A percentile compares a stretch with the other conserved stretches of the same genome.
Conservation (phyloP, 2,113 vertebrate genomes). For the Cottus gobio region DNA sequence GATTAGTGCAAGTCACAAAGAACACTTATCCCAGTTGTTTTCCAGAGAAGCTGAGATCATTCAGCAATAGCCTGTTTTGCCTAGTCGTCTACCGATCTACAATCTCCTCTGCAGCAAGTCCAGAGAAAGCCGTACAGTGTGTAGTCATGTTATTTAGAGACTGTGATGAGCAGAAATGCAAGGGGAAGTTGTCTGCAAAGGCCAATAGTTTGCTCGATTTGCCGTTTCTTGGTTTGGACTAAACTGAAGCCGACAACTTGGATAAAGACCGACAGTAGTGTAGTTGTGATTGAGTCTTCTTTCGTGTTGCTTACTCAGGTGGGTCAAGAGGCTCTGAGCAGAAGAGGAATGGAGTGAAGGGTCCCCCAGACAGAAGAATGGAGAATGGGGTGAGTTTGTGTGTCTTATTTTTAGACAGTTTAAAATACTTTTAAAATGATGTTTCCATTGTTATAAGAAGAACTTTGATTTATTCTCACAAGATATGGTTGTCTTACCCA, state of each 20-base stretch:
- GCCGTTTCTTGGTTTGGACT: slow-evolving; percentile 7
- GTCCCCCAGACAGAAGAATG: slow-evolving; percentile 86
- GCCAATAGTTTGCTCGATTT: slow-evolving; percentile 8
- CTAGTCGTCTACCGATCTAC: slow-evolving; percentile 9
- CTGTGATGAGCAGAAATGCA: slow-evolving; percentile 7
- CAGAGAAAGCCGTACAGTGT: slow-evolving; percentile 11
- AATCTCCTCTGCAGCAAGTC: slow-evolving; percentile 1
- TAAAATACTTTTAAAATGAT: neutral
- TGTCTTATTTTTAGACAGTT: neutral
- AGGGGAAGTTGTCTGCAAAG: slow-evolving; percentile 18
- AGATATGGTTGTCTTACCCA: neutral
- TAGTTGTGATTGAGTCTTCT: slow-evolving; percentile 10
- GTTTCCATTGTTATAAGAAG: neutral
- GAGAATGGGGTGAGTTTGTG: slow-evolving; percentile 93
- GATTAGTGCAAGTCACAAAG: slow-evolving; percentile 68
- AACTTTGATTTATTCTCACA: neutral
- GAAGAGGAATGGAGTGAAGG: slow-evolving; percentile 92
- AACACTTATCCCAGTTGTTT: slow-evolving; percentile 64
- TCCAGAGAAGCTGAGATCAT: slow-evolving; percentile 41
- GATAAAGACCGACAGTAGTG: neutral
- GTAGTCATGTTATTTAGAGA: slow-evolving; percentile 27
- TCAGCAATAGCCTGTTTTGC: slow-evolving; percentile 27
- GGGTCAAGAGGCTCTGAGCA: slow-evolving; percentile 87
- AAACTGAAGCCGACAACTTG: neutral
- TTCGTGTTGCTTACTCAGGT: slow-evolving; percentile 73